phyloP scores from a whole-genome alignment of 2,797 vertebrate species.

The Coregonus suidteri region DNA sequence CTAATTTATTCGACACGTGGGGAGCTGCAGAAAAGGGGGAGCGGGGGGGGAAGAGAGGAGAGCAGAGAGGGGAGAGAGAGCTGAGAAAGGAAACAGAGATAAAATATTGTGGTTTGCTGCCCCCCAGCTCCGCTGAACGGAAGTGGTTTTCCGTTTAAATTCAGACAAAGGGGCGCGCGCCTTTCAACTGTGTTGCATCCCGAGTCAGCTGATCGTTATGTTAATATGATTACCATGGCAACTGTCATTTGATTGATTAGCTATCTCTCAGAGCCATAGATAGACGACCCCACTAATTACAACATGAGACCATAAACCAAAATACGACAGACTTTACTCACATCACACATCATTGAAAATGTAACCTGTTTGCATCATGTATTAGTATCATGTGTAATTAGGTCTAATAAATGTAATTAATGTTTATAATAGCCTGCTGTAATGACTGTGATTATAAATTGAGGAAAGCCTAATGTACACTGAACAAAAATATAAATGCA shows the following conservation, averaged over 20 bases:
- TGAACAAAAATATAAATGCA: no score
- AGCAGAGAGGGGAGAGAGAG: slow-evolving; percentile 38
- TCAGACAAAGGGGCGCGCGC: slow-evolving; percentile 70
- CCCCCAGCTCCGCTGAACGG: slow-evolving; percentile 77
- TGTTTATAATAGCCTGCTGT: no score
- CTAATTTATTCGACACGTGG: slow-evolving; percentile 79
- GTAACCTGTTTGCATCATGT: no score
- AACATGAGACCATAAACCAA: background rate
- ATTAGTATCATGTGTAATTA: no score
- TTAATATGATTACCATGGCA: background rate
- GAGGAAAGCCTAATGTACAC: no score
- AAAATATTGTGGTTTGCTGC: slow-evolving; percentile 76
- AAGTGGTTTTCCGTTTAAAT: slow-evolving; percentile 57
- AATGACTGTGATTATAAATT: no score
- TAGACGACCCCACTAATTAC: background rate
- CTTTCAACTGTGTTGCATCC: background rate
- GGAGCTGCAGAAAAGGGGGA: slow-evolving; percentile 71
- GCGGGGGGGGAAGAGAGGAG: slow-evolving; percentile 40
- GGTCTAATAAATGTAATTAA: no score
- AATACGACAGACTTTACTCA: background rate
- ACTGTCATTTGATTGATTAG: background rate
- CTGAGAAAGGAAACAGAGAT: slow-evolving; percentile 34
- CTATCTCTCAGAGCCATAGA: background rate
- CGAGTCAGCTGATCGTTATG: slow-evolving; percentile 32
- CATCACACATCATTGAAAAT: background rate